Base-by-base conservation (phyloP, 1,140 invertebrate genomes). In the Mya arenaria region DNA sequence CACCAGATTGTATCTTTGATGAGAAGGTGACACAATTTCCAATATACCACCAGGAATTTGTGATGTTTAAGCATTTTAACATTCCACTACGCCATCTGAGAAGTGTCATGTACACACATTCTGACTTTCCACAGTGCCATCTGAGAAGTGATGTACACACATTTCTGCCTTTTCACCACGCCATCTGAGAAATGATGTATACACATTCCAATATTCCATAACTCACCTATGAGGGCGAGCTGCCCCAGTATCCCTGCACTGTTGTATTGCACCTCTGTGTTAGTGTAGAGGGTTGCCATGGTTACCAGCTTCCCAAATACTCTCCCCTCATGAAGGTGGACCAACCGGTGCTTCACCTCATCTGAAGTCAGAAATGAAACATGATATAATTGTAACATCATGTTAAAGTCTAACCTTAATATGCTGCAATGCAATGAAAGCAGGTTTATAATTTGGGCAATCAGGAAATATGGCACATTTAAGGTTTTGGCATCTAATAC, bases 181-280 rank as follows among this genome's bases (percentile, higher is more conserved):
- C 1, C n/a, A 62, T 62, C 19, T 30, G n/a, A n/a, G n/a, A 19
- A 62, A 62, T 15, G 1, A 62, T 17, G 28, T 5, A 62, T 5
- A 30, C 17, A 60, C 25, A 6, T 0, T 25, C 60, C 19, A 4
- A 37, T 10, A 15, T 32, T 28, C 2, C 4, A 1, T 25, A 41
- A 86, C 86, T 69, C 85, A 91, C 90, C 80, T 39, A 83, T 71
- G 36, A 89, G 48, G 17, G 86, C 73, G 0, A 91, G 48, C 60
- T 91, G 90, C 1, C 89, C 88, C 0, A 91, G 73, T 4, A 84
- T 89, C 4, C 90, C 90, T 28, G 87, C 90, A 86, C 87, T 87
- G 75, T 91, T 91, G 68, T 91, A 91, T 55, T 88, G 86, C 13
- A 89, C 83, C 39, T 91, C 90, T 44, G 85, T 65, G 60, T 85